phyloP scores from a whole-genome alignment of 1,140 invertebrate genomes.

The Drosophila kurseongensis region DNA sequence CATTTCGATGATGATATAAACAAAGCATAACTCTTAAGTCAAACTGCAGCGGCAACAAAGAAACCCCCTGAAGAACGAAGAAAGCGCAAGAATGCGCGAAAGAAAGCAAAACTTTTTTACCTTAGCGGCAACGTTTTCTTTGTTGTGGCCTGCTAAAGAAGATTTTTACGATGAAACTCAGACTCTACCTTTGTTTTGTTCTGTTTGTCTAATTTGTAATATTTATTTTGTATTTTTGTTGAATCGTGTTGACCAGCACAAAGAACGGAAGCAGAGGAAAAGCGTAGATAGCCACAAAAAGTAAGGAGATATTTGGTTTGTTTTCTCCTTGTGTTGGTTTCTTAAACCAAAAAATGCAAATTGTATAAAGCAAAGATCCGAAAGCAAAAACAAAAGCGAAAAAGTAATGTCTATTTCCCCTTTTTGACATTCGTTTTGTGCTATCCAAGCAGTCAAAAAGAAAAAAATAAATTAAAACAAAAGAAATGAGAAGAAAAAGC shows the following conservation, averaged over 20 bases:
- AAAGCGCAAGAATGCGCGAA: conserved; percentile 13
- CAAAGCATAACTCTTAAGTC: conserved; percentile 43
- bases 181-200: conserved; percentile 40
- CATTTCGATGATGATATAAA: conserved; percentile 45
- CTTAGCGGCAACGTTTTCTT: conserved; percentile 28
- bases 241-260: conserved; percentile 44
- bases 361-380: conserved; percentile 55
- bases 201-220: conserved; percentile 57
- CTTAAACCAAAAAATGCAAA: conserved; percentile 37
- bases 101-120: conserved; percentile 46
- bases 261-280: conserved; percentile 20
- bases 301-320: conserved; percentile 28
- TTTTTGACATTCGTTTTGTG: conserved; percentile 45
- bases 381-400: conserved; percentile 18
- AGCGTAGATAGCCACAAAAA: conserved; percentile 41
- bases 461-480: conserved; percentile 24
- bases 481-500: conserved; percentile 29
- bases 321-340: conserved; percentile 40
- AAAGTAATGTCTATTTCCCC: conserved; percentile 25
- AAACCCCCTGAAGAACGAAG: conserved; percentile 19
- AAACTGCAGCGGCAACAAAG: conserved; percentile 23
- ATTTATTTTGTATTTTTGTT: conserved; percentile 51
- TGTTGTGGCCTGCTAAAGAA: conserved; percentile 39
- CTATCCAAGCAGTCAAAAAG: conserved; percentile 45
- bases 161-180: conserved; percentile 24